Evolutionary conservation across 2,113 vertebrate species (phyloP), one percentile per base, ranked within the genome.

Genomic region (Cyprinodon brontotheroides): DNA sequence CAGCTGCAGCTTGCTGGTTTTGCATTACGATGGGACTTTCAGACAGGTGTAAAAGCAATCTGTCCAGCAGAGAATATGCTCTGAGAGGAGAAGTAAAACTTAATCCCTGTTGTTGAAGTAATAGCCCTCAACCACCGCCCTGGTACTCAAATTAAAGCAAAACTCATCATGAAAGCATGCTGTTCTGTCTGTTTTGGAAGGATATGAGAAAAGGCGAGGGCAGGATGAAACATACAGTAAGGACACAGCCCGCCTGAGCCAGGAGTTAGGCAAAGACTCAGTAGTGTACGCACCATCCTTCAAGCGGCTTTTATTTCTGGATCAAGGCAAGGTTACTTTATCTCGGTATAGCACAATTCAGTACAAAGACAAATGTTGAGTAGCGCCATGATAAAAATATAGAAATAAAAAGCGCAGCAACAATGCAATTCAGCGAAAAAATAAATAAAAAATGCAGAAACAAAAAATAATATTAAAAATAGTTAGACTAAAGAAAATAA

Each of bases 31-130:
- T 43, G 63, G 40, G 50, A 17, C 40, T 62, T 45, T 76, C 64
- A 63, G 59, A 74, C 78, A 77, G 74, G 74, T 81, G 79, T 64
- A 72, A 81, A 77, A 81, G 79, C 61, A 72, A 81, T 81, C 40
- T 63, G 64, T 63, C 45, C 59, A 61, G 62, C n/a, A 20, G 61
- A 70, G 57, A 80, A 70, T 61, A 29, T 7, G 12, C 60, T 39
- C 61, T 12, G 64, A 73, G 38, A 43, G 59, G 43, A 47, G 47
- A 72, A 75, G 13, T 17, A 37, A 50, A 62, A 75, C 38, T 63
- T 67, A 69, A 60, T 74, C 65, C 41, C 61, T n/a, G n/a, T n/a
- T n/a, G 70, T 40, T 73, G 45, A 73, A 66, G 71, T 72, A 68
- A 22, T 70, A 68, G 66, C 50, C 37, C 50, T 57, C n/a, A 22